A percentile compares a stretch with the other conserved stretches of the same genome.
Conservation (phyloP, 2,888 invertebrate genomes). For the Drosophila antonietae region DNA sequence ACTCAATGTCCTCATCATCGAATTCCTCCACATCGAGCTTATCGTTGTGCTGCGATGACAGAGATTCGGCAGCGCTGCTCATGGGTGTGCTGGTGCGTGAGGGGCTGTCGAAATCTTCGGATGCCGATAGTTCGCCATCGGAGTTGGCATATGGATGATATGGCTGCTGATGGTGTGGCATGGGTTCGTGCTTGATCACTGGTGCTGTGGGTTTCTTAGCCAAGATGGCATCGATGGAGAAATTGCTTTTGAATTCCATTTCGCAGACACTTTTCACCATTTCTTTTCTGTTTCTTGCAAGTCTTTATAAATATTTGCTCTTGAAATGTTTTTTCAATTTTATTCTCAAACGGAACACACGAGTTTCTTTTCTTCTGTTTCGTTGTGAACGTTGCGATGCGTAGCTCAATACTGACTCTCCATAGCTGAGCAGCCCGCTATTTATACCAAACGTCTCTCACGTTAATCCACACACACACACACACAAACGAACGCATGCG, state of each 20-base stretch:
- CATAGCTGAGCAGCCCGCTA: conserved; percentile 56
- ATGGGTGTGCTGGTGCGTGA: conserved; percentile 83
- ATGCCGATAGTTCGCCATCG: conserved; percentile 79
- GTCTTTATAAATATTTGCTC: conserved; percentile 9
- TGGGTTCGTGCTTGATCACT: conserved; percentile 43
- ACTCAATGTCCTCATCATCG: conserved; percentile 67
- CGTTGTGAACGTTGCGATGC: conserved; percentile 56
- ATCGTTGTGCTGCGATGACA: conserved; percentile 68
- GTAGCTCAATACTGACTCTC: conserved; percentile 77
- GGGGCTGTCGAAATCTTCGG: conserved; percentile 82
- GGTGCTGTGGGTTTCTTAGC: conserved; percentile 86
- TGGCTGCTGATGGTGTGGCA: conserved; percentile 40
- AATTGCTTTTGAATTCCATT: conserved; percentile 88
- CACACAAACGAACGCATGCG: conserved; percentile 14
- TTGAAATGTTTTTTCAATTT: not conserved
- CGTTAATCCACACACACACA: conserved; percentile 14
- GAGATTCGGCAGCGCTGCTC: conserved; percentile 82
- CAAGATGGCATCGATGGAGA: conserved; percentile 92
- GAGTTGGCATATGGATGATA: conserved; percentile 67
- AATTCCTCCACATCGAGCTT: conserved; percentile 59
- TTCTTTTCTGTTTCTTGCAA: conserved; percentile 35
- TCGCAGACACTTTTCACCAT: conserved; percentile 83
- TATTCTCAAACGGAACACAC: conserved; percentile 35
- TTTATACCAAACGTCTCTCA: conserved; percentile 72
- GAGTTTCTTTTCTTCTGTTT: conserved; percentile 35